These are phyloP conservation scores for Gymnocephalus cernua DNA, from an alignment of 2,113 vertebrate genomes.

Conservation along the genomic window DNA sequence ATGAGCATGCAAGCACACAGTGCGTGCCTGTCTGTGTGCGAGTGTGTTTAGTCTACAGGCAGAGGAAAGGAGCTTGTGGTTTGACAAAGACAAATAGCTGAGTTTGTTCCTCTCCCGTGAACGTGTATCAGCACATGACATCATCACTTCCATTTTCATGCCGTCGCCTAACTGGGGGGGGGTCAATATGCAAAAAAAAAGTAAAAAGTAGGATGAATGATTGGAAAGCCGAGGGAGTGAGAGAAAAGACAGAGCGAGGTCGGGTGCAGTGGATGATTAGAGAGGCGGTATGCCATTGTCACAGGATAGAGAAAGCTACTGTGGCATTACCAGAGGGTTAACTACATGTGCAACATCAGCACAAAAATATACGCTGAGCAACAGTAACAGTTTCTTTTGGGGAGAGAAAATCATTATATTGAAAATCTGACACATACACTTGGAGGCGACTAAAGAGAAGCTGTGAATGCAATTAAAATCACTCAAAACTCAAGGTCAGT, in stretches of 20 bases:
- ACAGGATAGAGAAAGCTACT: conserved; percentile 39
- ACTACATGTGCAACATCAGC: conserved; percentile 67
- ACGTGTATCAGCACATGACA: conserved; percentile 59
- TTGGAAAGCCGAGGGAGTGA: conserved; percentile 17
- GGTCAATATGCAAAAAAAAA: conserved; percentile 10
- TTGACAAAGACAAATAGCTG: conserved; percentile 70
- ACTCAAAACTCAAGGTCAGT: neutral
- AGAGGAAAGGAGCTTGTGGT: conserved; percentile 66
- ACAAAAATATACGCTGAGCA: conserved; percentile 64
- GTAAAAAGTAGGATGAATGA: conserved; percentile 27
- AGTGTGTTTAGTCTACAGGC: conserved; percentile 75
- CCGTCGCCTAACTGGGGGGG: conserved; percentile 24
- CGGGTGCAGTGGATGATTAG: conserved; percentile 58
- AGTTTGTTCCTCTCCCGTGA: conserved; percentile 59
- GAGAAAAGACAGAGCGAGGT: conserved; percentile 28
- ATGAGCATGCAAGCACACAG: conserved; percentile 15
- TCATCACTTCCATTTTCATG: conserved; percentile 61
- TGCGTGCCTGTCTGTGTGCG: conserved; percentile 34
- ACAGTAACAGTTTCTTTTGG: conserved; percentile 32
- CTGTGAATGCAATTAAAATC: neutral
- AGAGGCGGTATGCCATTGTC: conserved; percentile 61
- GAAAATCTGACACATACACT: conserved; percentile 25
- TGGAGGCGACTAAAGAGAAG: conserved; percentile 6
- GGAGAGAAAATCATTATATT: conserved; percentile 46
- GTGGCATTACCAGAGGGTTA: conserved; percentile 63